phyloP scores from a whole-genome alignment of 2,888 invertebrate genomes.

The Hypercompe scribonia region DNA sequence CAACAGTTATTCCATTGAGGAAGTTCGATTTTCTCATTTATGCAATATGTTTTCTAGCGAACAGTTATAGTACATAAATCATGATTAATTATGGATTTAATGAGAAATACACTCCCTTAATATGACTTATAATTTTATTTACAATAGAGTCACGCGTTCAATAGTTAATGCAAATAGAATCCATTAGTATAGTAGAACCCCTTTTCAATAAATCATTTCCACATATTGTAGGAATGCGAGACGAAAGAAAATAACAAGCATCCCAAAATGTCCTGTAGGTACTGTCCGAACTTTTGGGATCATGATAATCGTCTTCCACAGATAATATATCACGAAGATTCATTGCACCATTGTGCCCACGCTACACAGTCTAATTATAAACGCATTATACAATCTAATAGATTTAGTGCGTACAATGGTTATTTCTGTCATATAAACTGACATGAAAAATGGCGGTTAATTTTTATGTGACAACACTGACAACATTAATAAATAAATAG shows the following conservation, averaged over 20 bases:
- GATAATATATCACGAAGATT: slow-evolving; percentile 62
- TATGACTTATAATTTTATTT: not conserved
- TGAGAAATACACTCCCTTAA: too few species aligned
- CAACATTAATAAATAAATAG: not conserved
- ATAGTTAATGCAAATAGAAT: not conserved
- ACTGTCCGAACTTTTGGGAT: slow-evolving; percentile 35
- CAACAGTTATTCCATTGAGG: not conserved
- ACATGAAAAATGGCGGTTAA: not conserved
- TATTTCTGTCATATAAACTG: slow-evolving; percentile 38
- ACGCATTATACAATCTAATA: slow-evolving; percentile 61
- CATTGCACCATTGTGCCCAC: slow-evolving; percentile 66
- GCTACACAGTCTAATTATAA: slow-evolving; percentile 59
- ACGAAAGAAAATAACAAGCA: not conserved
- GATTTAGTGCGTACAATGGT: slow-evolving; percentile 49
- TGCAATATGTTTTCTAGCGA: not conserved
- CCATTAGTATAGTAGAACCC: not conserved
- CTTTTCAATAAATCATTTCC: not conserved
- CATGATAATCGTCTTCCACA: slow-evolving; percentile 38
- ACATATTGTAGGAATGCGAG: not conserved
- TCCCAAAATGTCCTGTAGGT: slow-evolving; percentile 22
- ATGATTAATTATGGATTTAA: too few species aligned
- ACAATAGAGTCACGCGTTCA: not conserved
- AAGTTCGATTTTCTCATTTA: not conserved
- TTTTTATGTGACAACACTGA: slow-evolving; percentile 9
- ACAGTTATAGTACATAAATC: not conserved